These are phyloP conservation scores for Dicentrarchus labrax DNA, from an alignment of 2,113 vertebrate genomes.

Conservation along the genomic window DNA sequence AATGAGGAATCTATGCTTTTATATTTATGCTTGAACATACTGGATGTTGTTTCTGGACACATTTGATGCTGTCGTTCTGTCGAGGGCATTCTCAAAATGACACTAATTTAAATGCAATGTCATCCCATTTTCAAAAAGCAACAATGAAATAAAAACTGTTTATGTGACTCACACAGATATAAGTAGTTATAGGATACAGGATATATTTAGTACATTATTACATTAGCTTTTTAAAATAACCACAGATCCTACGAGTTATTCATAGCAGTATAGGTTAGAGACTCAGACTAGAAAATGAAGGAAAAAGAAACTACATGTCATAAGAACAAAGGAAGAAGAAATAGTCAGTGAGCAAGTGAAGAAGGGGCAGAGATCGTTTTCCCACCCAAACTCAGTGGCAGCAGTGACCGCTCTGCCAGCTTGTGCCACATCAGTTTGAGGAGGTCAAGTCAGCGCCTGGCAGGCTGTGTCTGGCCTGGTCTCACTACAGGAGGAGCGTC, in stretches of 20 bases:
- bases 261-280: not conserved
- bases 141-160: not conserved
- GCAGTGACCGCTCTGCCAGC: conserved; percentile 74
- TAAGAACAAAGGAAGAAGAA: conserved; percentile 45
- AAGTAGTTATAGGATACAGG: not conserved
- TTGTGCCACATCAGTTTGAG: conserved; percentile 80
- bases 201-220: not conserved
- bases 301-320: conserved; percentile 19
- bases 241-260: not conserved
- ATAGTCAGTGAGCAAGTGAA: conserved; percentile 34
- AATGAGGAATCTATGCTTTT: too few species aligned
- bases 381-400: conserved; percentile 58
- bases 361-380: conserved; percentile 49
- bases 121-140: not conserved
- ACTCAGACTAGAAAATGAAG: conserved; percentile 11
- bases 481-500: conserved; percentile 60
- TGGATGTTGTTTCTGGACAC: not conserved
- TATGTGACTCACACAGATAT: too few species aligned
- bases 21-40: too few species aligned
- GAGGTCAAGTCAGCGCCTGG: conserved; percentile 74
- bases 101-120: not conserved
- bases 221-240: not conserved
- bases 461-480: conserved; percentile 78
- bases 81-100: not conserved
- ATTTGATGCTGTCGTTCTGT: not conserved